Evolutionary conservation across 2,888 invertebrate genomes (phyloP), one percentile per base, ranked within the genome.

Genomic region (Thecophora atra): DNA sequence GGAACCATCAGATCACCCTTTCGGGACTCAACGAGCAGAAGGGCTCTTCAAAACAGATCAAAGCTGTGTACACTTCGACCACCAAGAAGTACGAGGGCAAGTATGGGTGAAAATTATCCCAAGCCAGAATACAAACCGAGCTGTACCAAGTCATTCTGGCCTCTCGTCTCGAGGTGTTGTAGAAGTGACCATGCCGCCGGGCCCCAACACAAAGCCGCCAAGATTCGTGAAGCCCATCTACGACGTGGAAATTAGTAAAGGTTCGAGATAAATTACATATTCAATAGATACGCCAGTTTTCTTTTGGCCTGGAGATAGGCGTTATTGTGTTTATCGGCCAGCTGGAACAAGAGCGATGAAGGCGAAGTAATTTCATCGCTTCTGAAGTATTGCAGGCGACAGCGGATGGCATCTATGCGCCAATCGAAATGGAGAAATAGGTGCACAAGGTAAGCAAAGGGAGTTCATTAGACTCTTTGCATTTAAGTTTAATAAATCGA

Each of bases 231-330:
- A 94, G 72, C 86, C 92, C n/a, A 90, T 93, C 2, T 96, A 96
- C 84, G 94, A 94, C 82, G 93, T 95, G 3, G 93, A 94, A 78
- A 94, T 96, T 13, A 95, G 95, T 76, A 96, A 96, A 85, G 96
- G 96, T 2, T 95, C 94, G 92, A 95, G 51, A 92, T 96, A 73
- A 95, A 95, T 96, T 2, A 90, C 91, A 0, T 96, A 96, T 83
- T 93, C 94, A 3, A 95, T 96, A 69, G 89, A 88, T 95, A n/a
- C 89, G 93, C 8, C 96, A 96, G 83, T 97, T 97, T 84, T 90
- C 91, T 0, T 92, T 97, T 71, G 95, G 95, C 30, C 90, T 93
- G 73, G 93, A 91, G 79, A 94, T 91, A n/a, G 97, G 97, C n/a
- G 90, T 94, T 70, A 92, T 97, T 70, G 94, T 93, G 74, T 94